These are phyloP conservation scores for Pachymerium ferrugineum DNA, from an alignment of 2,888 invertebrate genomes.

Conservation along the genomic window DNA sequence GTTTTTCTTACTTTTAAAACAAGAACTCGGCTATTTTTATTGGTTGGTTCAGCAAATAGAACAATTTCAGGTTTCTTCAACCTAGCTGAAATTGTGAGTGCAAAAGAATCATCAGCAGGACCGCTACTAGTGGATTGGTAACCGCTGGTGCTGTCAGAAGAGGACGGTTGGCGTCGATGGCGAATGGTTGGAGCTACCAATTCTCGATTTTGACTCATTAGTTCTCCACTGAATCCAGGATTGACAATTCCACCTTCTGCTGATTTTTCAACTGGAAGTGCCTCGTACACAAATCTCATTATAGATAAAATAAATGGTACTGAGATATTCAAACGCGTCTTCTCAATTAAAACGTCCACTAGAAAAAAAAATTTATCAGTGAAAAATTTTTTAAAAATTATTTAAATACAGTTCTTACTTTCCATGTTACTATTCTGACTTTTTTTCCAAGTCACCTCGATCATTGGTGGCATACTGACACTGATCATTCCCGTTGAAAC, in stretches of 20 bases:
- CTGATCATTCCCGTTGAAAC: slow-evolving; percentile 41
- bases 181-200: slow-evolving; percentile 18
- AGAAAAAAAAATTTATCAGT: slow-evolving; percentile 41
- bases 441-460: slow-evolving; percentile 62
- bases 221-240: slow-evolving; percentile 64
- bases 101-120: slow-evolving; percentile 48
- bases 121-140: slow-evolving; percentile 54
- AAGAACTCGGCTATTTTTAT: slow-evolving; percentile 55
- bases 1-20: slow-evolving; percentile 54
- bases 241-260: slow-evolving; percentile 64
- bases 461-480: slow-evolving; percentile 57
- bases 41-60: slow-evolving; percentile 57
- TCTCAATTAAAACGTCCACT: slow-evolving; percentile 66
- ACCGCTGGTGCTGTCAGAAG: slow-evolving; percentile 57
- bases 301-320: slow-evolving; percentile 62
- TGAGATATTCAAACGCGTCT: slow-evolving; percentile 65
- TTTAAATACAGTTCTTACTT: background rate
- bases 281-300: slow-evolving; percentile 58
- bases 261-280: slow-evolving; percentile 58
- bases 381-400: background rate
- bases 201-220: background rate
- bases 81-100: slow-evolving; percentile 66
- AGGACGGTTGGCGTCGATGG: slow-evolving; percentile 50
- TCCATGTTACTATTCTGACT: slow-evolving; percentile 57
- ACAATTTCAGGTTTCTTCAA: slow-evolving; percentile 72